Percentiles rank a stretch among this genome's conserved stretches.
Conservation (phyloP, 2,888 invertebrate genomes). For the Epistrophe eligans region DNA sequence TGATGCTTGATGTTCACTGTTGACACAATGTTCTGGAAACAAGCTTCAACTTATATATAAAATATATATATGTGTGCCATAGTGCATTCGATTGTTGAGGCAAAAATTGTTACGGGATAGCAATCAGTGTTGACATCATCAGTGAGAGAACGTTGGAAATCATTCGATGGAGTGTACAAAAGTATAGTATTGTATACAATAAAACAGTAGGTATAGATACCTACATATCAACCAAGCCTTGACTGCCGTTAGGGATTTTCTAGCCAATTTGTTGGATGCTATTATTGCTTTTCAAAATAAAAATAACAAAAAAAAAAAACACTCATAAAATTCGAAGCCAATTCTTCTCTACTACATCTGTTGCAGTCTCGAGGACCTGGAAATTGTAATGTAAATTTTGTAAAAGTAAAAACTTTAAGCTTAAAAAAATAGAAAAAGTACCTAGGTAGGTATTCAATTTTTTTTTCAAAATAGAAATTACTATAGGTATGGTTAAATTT, state of each 20-base stretch:
- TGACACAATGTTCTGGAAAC: constrained; percentile 65
- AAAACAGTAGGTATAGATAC: too few relatives aligned
- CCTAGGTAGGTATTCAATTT: too few relatives aligned
- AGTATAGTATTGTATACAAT: background rate
- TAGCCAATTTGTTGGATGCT: constrained; percentile 48
- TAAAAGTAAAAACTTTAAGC: background rate
- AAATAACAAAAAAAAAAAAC: background rate
- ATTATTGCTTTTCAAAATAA: constrained; percentile 26
- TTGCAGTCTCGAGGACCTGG: background rate
- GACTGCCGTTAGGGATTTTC: constrained; percentile 51
- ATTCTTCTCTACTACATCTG: background rate
- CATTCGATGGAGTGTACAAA: constrained; percentile 32
- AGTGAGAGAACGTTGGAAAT: constrained; percentile 51
- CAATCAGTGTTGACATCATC: constrained; percentile 64
- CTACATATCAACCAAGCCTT: constrained; percentile 13
- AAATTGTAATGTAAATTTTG: background rate
- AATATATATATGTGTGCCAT: too few relatives aligned
- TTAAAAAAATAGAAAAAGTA: background rate
- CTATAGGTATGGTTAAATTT: too few relatives aligned
- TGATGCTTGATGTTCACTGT: constrained; percentile 56
- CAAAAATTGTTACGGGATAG: constrained; percentile 64
- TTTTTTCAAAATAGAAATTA: too few relatives aligned
- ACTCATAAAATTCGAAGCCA: background rate
- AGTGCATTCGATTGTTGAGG: constrained; percentile 28
- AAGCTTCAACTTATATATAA: constrained; percentile 32